Evolutionary conservation across 2,113 vertebrate genomes (phyloP).

Genomic region (Nettapus auritus): DNA sequence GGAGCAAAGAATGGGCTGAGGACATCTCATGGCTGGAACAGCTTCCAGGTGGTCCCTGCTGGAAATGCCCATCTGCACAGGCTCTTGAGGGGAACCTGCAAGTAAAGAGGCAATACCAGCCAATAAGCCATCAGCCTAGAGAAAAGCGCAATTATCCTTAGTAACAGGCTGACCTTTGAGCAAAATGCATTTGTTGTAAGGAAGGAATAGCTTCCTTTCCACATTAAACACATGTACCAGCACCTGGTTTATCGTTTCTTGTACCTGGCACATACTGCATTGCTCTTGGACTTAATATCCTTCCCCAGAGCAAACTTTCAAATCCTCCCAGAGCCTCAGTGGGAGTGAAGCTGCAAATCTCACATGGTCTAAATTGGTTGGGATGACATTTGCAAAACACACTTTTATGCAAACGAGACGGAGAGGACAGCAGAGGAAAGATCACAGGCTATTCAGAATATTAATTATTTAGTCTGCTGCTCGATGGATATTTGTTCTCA

Average conservation of each 20-base stretch:
- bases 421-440: not conserved
- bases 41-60: not conserved
- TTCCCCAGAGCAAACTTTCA: not conserved
- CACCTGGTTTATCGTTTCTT: not conserved
- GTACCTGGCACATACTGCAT: not conserved
- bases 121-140: not conserved
- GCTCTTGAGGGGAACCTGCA: not conserved
- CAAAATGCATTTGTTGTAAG: not conserved
- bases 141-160: not conserved
- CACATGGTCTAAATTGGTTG: not conserved
- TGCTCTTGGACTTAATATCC: not conserved
- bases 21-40: not conserved
- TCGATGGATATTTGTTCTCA: not conserved
- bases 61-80: fast-evolving
- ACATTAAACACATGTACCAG: not conserved
- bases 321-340: not conserved
- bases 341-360: not conserved
- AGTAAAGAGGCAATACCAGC: not conserved
- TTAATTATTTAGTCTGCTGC: not conserved
- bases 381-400: not conserved
- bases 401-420: not conserved
- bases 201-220: not conserved
- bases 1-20: not conserved
- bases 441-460: not conserved
- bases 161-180: not conserved